Evolutionary conservation across 1,140 invertebrate species (phyloP).

Genomic region (Zaprionus inermis): DNA sequence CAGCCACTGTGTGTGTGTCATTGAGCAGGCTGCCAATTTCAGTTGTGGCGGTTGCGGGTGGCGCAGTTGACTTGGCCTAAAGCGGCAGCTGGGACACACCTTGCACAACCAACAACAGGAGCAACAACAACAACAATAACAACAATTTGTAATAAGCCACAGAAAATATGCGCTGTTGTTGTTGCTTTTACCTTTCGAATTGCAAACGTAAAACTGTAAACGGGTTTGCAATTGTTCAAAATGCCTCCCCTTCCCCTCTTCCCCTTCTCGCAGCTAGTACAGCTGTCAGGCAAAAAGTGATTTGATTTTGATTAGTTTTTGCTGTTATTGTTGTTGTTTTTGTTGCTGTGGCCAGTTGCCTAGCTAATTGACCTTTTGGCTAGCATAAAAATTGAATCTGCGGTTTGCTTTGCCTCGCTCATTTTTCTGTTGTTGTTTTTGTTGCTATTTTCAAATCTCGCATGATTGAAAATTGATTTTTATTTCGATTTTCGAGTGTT

Average conservation of each 20-base stretch:
- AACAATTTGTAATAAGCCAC: conserved; percentile 71
- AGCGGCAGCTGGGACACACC: conserved; percentile 57
- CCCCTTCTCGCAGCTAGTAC: neutral
- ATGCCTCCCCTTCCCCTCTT: neutral
- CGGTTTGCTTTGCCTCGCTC: conserved; percentile 36
- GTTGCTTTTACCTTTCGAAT: conserved; percentile 61
- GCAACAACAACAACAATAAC: conserved; percentile 30
- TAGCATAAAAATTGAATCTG: conserved; percentile 65
- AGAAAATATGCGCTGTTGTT: conserved; percentile 28
- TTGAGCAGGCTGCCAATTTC: conserved; percentile 13
- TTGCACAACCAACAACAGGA: conserved; percentile 56
- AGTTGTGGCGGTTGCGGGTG: conserved; percentile 36
- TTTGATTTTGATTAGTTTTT: conserved; percentile 37
- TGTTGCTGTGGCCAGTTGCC: conserved; percentile 16
- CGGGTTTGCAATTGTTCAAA: conserved; percentile 51
- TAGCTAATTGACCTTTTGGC: conserved; percentile 69
- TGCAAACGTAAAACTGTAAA: conserved; percentile 52
- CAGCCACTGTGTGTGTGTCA: conserved; percentile 6
- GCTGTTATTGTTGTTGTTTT: conserved; percentile 7
- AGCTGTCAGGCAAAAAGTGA: conserved; percentile 34
- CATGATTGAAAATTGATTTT: conserved; percentile 67
- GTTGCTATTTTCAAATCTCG: conserved; percentile 13
- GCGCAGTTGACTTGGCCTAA: conserved; percentile 24
- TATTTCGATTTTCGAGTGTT: conserved; percentile 35
- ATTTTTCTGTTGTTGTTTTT: conserved; percentile 25